Evolutionary conservation across 2,888 invertebrate species (phyloP), one percentile per base, ranked within the genome.

Genomic region (Eristalis arbustorum): DNA sequence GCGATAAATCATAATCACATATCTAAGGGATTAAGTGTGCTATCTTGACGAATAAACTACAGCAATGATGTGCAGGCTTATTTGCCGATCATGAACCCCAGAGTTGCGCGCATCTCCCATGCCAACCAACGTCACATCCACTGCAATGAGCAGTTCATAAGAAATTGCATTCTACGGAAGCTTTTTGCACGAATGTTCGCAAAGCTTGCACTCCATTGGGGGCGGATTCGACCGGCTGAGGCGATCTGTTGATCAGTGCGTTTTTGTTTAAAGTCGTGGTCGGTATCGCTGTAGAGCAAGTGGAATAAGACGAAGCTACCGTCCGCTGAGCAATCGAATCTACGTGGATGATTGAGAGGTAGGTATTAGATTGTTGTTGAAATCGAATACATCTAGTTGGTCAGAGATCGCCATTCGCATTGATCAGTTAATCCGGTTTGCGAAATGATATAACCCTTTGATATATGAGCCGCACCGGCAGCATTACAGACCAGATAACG

Each of bases 301-400:
- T n/a, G 18, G 18, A 49, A 10, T 31, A 49, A 49, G 18, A 18
- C 49, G 18, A 49, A 18, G 49, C 8, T 8, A 18, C 1, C 49
- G 10, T 8, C 8, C 49, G 22, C 64, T 14, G 34, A 31, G 59
- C 37, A 75, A 57, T 67, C 64, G 66, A 61, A 61, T 23, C 56
- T 63, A 8, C 18, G 68, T 42, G 83, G n/a, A 42, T 78, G 69
- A 83, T 34, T 74, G 34, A 64, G 63, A 73, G 31, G n/a, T n/a
- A 64, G 25, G 63, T 78, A 74, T 77, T 72, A 66, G 13, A 22
- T 57, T 77, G 14, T 13, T 11, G 40, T 11, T 77, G 77, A 57
- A 77, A 77, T 42, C 63, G 3, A 42, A 77, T 40, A 31, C 31
- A 31, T 31, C 8, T 8, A 31, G 31, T 31, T 31, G n/a, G 13